Percentiles rank a stretch among this genome's conserved stretches.
Evolutionary conservation across 2,113 vertebrate species (phyloP).

Genomic region (Panurus biarmicus): DNA sequence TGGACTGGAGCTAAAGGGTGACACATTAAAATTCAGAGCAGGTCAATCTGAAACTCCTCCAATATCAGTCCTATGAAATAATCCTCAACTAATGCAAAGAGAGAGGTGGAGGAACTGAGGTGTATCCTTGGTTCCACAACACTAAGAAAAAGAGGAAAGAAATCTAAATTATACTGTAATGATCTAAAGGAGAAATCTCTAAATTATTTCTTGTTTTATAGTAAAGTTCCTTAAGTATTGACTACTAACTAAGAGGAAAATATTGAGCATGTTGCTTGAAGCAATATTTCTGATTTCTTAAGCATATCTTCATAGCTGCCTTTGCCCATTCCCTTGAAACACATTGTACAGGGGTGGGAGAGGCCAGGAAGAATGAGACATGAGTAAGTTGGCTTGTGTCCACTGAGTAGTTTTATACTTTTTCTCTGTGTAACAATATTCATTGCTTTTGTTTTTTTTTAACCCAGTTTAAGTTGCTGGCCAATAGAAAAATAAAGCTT

Average conservation of each 20-base stretch:
- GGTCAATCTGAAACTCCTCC: neutral
- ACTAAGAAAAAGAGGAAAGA: neutral
- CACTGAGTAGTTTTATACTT: slow-evolving; percentile 17
- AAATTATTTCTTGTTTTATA: slow-evolving; percentile 46
- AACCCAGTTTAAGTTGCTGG: slow-evolving; percentile 59
- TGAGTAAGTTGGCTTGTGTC: neutral
- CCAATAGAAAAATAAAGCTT: slow-evolving; percentile 65
- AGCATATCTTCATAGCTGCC: slow-evolving; percentile 19
- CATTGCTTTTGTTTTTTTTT: neutral
- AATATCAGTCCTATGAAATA: neutral
- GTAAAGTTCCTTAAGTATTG: slow-evolving; percentile 5
- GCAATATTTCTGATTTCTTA: slow-evolving; percentile 38
- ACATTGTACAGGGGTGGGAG: neutral
- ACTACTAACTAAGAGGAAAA: slow-evolving; percentile 38
- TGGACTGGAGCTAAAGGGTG: neutral
- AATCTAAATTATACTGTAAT: slow-evolving; percentile 31
- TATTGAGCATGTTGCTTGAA: slow-evolving; percentile 52
- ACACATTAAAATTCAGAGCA: neutral
- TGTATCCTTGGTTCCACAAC: neutral
- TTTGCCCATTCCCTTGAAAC: neutral
- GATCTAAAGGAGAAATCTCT: slow-evolving; percentile 27
- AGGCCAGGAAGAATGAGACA: neutral
- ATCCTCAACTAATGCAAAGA: slow-evolving; percentile 21
- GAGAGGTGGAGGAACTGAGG: neutral
- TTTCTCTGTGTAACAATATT: slow-evolving; percentile 35